Evolutionary conservation across 2,888 invertebrate genomes (phyloP).

Genomic region (Physocephala rufipes): DNA sequence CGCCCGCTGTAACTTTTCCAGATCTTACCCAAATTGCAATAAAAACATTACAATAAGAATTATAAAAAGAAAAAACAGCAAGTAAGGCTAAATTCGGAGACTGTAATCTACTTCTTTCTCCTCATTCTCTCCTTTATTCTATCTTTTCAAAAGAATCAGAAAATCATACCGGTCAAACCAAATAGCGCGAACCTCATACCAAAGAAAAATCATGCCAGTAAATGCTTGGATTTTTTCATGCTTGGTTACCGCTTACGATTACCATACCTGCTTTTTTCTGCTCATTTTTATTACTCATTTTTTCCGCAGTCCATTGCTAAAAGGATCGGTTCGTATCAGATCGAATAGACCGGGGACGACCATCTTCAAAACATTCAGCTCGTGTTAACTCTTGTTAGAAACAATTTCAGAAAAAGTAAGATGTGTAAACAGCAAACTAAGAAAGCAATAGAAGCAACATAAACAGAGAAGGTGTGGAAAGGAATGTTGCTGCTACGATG

Average conservation of each 20-base stretch:
- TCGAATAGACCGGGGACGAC: background rate
- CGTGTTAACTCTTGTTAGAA: no score
- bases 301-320: background rate
- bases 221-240: constrained; percentile 33
- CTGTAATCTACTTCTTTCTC: no score
- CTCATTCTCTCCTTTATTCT: no score
- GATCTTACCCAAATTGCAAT: background rate
- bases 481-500: no score
- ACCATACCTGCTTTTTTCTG: background rate
- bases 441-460: no score
- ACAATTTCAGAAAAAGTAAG: no score
- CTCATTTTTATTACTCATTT: background rate
- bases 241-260: constrained; percentile 10
- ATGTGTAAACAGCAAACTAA: no score
- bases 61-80: background rate
- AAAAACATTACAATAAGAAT: constrained; percentile 4
- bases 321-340: background rate
- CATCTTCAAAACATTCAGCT: background rate
- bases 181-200: background rate
- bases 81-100: no score
- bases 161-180: background rate
- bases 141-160: background rate
- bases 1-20: no score
- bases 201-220: constrained; percentile 33
- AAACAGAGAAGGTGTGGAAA: no score